phyloP scores from a whole-genome alignment of 64 coral and sea anemone species.

The Cladopsammia gracilis region DNA sequence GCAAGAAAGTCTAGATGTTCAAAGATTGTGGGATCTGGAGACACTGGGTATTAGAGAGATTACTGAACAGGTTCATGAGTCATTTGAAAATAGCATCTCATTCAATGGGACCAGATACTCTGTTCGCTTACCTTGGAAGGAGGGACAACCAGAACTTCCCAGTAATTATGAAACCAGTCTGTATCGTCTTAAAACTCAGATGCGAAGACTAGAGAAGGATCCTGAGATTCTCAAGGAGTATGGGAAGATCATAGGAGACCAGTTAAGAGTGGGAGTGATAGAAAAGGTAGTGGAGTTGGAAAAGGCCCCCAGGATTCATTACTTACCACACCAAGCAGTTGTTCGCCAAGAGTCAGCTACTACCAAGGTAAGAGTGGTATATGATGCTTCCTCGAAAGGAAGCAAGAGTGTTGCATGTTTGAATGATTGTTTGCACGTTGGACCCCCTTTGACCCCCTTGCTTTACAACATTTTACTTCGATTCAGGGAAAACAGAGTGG shows the following conservation, averaged over 20 bases:
- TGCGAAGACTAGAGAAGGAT: conserved; percentile 1
- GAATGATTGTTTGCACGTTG: conserved; percentile 45
- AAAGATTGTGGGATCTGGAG: conserved; percentile 40
- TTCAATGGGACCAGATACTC: conserved; percentile 36
- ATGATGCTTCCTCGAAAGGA: conserved; percentile 26
- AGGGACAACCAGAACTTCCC: background rate
- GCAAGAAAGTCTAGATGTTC: too few relatives aligned
- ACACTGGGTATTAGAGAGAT: conserved; percentile 8
- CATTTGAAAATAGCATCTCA: background rate
- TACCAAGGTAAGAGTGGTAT: conserved; percentile 22
- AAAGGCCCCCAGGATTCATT: background rate
- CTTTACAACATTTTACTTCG: background rate
- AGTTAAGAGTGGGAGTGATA: background rate
- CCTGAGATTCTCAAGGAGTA: conserved; percentile 22
- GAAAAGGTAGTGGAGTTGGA: conserved; percentile 2
- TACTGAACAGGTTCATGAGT: conserved; percentile 16
- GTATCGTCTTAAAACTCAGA: background rate
- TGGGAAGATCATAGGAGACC: background rate
- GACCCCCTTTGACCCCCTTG: background rate
- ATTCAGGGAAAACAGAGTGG: background rate
- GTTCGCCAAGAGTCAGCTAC: background rate
- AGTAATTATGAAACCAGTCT: conserved; percentile 35
- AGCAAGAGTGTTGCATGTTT: background rate
- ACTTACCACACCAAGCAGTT: conserved; percentile 33
- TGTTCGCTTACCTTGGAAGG: conserved; percentile 45